A percentile compares a stretch with the other conserved stretches of the same genome.
phyloP scores from a whole-genome alignment of 2,888 invertebrate genomes.

The Atethmia centrago region DNA sequence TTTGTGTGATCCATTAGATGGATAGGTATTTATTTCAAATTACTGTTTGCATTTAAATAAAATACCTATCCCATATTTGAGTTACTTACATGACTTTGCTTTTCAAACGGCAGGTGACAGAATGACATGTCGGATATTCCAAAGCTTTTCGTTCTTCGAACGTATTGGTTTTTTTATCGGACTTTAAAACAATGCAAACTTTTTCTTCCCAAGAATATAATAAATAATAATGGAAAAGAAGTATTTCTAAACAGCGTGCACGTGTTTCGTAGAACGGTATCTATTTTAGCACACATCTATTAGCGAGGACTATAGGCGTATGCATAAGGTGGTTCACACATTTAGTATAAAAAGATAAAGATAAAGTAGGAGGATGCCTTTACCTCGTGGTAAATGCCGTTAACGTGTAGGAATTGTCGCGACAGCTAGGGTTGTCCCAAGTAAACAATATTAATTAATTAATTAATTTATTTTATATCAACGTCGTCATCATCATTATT shows the following conservation, averaged over 20 bases:
- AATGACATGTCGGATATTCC: slow-evolving; percentile 14
- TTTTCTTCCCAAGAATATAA: slow-evolving; percentile 1
- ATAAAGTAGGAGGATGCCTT: too few relatives aligned
- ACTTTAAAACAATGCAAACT: background rate
- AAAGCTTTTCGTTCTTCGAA: slow-evolving; percentile 61
- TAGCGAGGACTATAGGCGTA: background rate
- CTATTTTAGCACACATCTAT: background rate
- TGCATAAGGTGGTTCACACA: background rate
- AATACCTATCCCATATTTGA: background rate
- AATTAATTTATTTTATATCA: too few relatives aligned
- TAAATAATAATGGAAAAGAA: background rate
- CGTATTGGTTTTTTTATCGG: slow-evolving; percentile 21
- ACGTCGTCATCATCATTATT: too few relatives aligned
- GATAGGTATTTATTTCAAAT: background rate
- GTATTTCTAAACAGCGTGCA: slow-evolving; percentile 2
- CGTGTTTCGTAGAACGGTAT: background rate
- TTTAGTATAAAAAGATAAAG: too few relatives aligned
- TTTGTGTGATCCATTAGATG: slow-evolving; percentile 54
- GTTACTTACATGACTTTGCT: slow-evolving; percentile 33
- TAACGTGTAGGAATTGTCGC: too few relatives aligned
- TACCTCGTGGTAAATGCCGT: too few relatives aligned
- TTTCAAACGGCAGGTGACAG: slow-evolving; percentile 42
- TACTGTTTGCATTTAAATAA: background rate
- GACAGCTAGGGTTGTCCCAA: too few relatives aligned
- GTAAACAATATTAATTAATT: too few relatives aligned